Evolutionary conservation across 2,888 invertebrate genomes (phyloP).

Genomic region (Elegia similella): DNA sequence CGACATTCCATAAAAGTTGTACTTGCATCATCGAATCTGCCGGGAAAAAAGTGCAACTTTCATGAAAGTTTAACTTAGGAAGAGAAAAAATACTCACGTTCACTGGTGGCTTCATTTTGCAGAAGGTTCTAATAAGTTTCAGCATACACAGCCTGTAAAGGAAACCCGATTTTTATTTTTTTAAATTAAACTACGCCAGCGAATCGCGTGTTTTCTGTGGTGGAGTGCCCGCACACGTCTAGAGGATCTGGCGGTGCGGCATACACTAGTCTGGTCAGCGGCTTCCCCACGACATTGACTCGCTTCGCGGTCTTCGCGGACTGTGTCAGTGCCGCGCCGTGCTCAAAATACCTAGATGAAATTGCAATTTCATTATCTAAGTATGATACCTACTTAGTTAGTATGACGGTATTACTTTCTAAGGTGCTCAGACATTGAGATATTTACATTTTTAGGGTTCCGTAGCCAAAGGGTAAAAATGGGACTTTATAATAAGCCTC

Average conservation of each 20-base stretch:
- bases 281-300: conserved; percentile 31
- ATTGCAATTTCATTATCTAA: conserved; percentile 1
- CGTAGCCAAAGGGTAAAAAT: no score
- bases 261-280: conserved; percentile 47
- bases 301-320: conserved; percentile 17
- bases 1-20: background rate
- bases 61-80: conserved; percentile 11
- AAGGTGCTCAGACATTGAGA: no score
- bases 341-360: background rate
- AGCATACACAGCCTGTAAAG: conserved; percentile 48
- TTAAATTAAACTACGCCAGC: conserved; percentile 14
- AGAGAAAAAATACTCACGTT: conserved; percentile 55
- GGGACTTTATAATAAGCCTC: no score
- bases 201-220: conserved; percentile 19
- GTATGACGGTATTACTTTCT: no score
- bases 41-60: conserved; percentile 18
- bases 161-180: background rate
- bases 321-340: conserved; percentile 18
- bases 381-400: background rate
- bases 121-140: conserved; percentile 55
- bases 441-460: no score
- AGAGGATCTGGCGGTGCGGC: conserved; percentile 50
- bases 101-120: conserved; percentile 73
- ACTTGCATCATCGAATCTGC: conserved; percentile 17
- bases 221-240: conserved; percentile 60